Evolutionary conservation across 2,797 vertebrate species (phyloP), one percentile per base, ranked within the genome.

Genomic region (Pangasius mekongensis): DNA sequence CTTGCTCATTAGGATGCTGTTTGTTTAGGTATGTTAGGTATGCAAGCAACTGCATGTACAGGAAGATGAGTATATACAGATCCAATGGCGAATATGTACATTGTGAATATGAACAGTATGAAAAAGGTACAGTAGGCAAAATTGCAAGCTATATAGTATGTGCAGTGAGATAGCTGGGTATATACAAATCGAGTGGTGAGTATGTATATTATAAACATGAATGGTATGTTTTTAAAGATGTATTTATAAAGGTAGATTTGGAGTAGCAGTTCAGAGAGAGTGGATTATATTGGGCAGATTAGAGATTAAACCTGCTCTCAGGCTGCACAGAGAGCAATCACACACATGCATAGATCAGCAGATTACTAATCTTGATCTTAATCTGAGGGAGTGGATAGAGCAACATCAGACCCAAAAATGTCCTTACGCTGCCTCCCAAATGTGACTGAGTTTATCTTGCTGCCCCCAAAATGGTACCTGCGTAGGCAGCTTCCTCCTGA

Each of bases 361-460:
- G 78, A 81, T 80, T 78, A 69, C 56, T 49, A 60, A 85, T 85
- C 84, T 74, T 39, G 71, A 76, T 86, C 56, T 49, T 77, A 86
- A 86, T 77, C 71, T 86, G 16, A 39, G 54, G 49, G 24, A 76
- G 56, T 49, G 24, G 33, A 73, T 7, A 24, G 83, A 73, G 47
- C 30, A 56, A 56, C n/a, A 54, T 84, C 83, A 69, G 83, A 54
- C 64, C 16, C 1, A 33, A 24, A 71, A 43, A 78, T 78, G 76
- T 78, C 49, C 74, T 52, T 77, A 13, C 4, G 14, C 47, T 30
- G 27, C 74, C 27, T 58, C 30, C 18, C 18, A 58, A 80, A 58
- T 24, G 30, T 36, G 18, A 78, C n/a, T 33, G n/a, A 56, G 56
- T 36, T 56, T 22, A 58, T 80, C 77, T 36, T 22, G 77, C n/a